Evolutionary conservation across 2,113 vertebrate species (phyloP).

Genomic region (Dasyornis broadbenti): DNA sequence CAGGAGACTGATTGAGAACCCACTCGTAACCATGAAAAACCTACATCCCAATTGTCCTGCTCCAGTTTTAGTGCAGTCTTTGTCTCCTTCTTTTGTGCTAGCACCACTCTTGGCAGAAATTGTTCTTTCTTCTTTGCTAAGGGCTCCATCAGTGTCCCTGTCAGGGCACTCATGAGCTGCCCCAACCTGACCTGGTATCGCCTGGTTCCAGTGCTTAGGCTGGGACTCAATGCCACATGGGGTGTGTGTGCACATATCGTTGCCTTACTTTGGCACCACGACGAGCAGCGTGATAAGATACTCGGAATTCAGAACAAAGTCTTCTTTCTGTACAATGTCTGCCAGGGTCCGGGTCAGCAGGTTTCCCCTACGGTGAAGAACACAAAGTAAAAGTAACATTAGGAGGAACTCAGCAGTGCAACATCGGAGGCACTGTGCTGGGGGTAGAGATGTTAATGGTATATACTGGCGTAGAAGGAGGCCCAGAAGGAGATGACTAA

Average conservation of each 20-base stretch:
- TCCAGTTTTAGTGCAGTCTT: background rate
- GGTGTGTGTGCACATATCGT: background rate
- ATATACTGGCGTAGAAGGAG: background rate
- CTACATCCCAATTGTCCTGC: background rate
- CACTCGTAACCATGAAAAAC: background rate
- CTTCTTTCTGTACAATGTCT: conserved; percentile 86
- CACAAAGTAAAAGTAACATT: background rate
- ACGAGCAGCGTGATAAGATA: conserved; percentile 92
- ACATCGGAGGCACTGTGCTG: background rate
- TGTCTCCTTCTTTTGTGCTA: background rate
- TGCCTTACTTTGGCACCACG: conserved; percentile 86
- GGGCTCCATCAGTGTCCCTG: background rate
- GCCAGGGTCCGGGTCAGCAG: conserved; percentile 84
- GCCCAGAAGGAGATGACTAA: background rate
- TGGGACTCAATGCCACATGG: background rate
- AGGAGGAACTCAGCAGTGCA: background rate
- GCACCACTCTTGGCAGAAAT: background rate
- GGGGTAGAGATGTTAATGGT: background rate
- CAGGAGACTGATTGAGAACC: background rate
- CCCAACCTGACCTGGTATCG: fast-evolving
- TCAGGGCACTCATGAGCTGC: background rate
- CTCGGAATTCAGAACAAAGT: conserved; percentile 89
- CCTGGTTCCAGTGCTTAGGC: fast-evolving
- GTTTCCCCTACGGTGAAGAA: conserved; percentile 72
- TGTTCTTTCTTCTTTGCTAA: background rate